Percentiles rank a stretch among this genome's conserved stretches.
These are phyloP conservation scores for Tinamus guttatus DNA, from an alignment of 2,113 vertebrate genomes.

Conservation along the genomic window DNA sequence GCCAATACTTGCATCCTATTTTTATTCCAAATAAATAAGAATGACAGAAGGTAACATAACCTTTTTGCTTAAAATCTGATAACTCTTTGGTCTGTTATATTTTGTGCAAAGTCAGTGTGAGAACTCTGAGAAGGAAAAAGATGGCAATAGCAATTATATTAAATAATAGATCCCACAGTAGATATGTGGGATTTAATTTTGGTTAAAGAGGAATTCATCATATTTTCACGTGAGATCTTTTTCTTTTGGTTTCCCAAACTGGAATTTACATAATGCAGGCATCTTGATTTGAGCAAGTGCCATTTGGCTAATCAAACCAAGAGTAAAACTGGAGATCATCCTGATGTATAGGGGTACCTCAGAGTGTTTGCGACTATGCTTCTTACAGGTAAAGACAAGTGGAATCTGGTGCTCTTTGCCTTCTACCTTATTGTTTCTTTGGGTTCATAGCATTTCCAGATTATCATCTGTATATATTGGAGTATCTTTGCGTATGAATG, in stretches of 20 bases:
- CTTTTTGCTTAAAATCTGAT: background rate
- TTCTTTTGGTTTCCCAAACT: background rate
- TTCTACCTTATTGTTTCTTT: background rate
- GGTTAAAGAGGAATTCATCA: background rate
- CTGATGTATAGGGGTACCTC: background rate
- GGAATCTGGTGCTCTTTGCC: background rate
- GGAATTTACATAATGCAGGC: background rate
- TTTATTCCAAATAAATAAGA: background rate
- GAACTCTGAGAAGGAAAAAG: background rate
- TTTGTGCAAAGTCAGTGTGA: background rate
- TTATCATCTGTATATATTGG: background rate
- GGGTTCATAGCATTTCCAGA: background rate
- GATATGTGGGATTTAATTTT: background rate
- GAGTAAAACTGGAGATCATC: background rate
- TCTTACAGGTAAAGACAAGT: background rate
- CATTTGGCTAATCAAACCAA: background rate
- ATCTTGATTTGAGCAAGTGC: background rate
- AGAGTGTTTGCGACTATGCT: background rate
- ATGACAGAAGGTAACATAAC: background rate
- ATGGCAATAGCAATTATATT: background rate
- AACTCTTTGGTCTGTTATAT: background rate
- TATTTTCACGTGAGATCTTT: background rate
- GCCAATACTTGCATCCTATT: fast-evolving
- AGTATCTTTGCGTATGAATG: background rate
- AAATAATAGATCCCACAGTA: background rate